Evolutionary conservation across 2,797 vertebrate species (phyloP).

Genomic region (Oryzias dopingdopingensis): DNA sequence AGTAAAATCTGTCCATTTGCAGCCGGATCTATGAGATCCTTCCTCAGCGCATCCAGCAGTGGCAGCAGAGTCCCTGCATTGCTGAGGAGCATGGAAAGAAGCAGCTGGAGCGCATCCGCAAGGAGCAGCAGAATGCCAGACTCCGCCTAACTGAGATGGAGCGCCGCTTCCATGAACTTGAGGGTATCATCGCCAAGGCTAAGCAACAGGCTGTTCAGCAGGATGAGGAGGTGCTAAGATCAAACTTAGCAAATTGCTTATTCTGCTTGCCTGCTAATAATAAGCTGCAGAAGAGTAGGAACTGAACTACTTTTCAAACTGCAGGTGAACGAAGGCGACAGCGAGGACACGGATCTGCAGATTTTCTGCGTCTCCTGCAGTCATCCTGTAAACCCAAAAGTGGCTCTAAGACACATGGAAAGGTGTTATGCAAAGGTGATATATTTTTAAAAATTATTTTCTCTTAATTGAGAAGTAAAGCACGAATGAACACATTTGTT

Average conservation of each 20-base stretch:
- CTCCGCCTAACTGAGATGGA: conserved; percentile 94
- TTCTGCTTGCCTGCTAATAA: not conserved
- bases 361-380: conserved; percentile 96
- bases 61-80: conserved; percentile 96
- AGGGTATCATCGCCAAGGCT: conserved; percentile 89
- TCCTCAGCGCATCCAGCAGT: conserved; percentile 94
- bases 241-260: no score
- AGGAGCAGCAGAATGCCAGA: conserved; percentile 90
- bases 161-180: conserved; percentile 90
- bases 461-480: not conserved
- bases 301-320: not conserved
- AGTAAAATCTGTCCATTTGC: not conserved
- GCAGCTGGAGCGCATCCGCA: conserved; percentile 89
- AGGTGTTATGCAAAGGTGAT: conserved; percentile 93
- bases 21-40: conserved; percentile 94
- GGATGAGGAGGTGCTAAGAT: conserved; percentile 86
- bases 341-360: conserved; percentile 91
- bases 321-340: conserved; percentile 90
- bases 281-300: not conserved
- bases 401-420: conserved; percentile 92
- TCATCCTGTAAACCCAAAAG: conserved; percentile 92
- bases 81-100: conserved; percentile 95
- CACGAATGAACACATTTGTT: no score
- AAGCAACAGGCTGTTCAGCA: conserved; percentile 91
- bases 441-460: not conserved